phyloP scores from a whole-genome alignment of 2,797 vertebrate genomes.

The Pantherophis alleghaniensis region DNA sequence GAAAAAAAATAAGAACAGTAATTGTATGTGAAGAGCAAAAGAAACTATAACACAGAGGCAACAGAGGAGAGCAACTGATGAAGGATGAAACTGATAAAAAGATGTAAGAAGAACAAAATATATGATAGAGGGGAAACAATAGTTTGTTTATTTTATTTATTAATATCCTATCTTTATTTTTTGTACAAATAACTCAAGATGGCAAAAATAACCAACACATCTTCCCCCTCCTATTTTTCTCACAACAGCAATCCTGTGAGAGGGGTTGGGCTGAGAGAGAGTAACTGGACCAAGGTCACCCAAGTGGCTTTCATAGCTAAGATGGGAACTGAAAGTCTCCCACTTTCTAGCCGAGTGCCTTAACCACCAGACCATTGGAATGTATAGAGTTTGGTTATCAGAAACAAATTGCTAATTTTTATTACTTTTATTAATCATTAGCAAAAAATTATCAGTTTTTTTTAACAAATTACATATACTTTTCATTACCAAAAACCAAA shows the following conservation, averaged over 20 bases:
- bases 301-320: background rate
- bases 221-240: background rate
- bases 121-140: conserved; percentile 19
- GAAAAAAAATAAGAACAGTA: conserved; percentile 3
- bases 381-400: background rate
- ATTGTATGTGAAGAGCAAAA: background rate
- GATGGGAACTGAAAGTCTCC: background rate
- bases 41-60: background rate
- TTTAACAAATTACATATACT: background rate
- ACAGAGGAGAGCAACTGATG: background rate
- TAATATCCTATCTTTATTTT: background rate
- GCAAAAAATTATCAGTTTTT: background rate
- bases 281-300: background rate
- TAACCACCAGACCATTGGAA: background rate
- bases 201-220: background rate
- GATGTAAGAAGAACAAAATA: conserved; percentile 1
- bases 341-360: background rate
- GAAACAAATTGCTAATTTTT: background rate
- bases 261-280: background rate
- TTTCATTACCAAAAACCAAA: background rate
- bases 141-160: background rate
- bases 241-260: background rate
- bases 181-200: background rate
- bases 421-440: background rate
- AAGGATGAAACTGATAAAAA: conserved; percentile 19